Evolutionary conservation across 2,888 invertebrate genomes (phyloP).

Genomic region (Elegia similella): DNA sequence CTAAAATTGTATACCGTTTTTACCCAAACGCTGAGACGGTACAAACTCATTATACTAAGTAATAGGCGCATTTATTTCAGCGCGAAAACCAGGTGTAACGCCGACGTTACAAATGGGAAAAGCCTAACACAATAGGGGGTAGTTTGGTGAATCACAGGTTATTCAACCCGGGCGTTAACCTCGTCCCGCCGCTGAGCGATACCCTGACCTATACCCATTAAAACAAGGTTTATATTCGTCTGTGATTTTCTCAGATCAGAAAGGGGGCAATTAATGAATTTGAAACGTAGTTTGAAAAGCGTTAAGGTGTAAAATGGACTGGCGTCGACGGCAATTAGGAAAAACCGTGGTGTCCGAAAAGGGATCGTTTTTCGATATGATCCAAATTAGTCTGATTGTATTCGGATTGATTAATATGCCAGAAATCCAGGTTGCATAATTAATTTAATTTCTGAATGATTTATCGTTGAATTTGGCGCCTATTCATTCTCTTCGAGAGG

Average conservation of each 20-base stretch:
- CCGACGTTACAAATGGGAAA: conserved; percentile 48
- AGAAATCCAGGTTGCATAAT: conserved; percentile 17
- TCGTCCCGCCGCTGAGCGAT: conserved; percentile 23
- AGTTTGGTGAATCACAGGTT: conserved; percentile 63
- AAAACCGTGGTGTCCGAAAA: conserved; percentile 19
- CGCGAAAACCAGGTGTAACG: conserved; percentile 42
- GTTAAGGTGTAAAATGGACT: conserved; percentile 28
- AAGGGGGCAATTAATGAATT: conserved; percentile 11
- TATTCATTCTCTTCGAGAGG: conserved; percentile 10
- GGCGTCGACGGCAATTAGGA: conserved; percentile 18
- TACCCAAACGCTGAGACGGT: conserved; percentile 8
- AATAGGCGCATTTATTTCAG: conserved; percentile 31
- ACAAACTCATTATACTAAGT: conserved; percentile 21
- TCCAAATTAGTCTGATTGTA: conserved; percentile 23
- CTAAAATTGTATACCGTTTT: not conserved
- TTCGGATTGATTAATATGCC: conserved; percentile 22
- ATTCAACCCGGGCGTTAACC: conserved; percentile 55
- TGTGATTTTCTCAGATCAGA: conserved; percentile 1
- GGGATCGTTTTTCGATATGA: conserved; percentile 27
- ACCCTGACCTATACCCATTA: conserved; percentile 9
- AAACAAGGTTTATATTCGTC: conserved; percentile 26
- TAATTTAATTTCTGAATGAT: conserved; percentile 20
- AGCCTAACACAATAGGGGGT: conserved; percentile 52
- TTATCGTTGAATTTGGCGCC: conserved; percentile 12
- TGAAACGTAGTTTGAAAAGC: conserved; percentile 14